Base-by-base conservation (phyloP, 2,113 vertebrate genomes). In the Mus pahari region DNA sequence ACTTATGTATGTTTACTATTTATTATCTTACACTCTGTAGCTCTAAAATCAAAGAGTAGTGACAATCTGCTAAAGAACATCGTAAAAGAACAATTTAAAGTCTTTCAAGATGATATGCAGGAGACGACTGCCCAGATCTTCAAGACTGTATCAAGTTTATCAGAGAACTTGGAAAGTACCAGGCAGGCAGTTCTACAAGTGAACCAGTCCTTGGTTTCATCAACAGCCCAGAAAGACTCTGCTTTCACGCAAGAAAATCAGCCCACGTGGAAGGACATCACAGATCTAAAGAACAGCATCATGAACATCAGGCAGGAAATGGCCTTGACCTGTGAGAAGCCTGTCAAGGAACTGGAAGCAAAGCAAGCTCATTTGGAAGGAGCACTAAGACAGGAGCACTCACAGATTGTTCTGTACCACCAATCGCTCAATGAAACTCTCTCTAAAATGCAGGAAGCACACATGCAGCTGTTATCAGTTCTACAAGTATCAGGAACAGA, bases 391-490 rank as follows among this genome's bases (percentile, higher is more conserved):
- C 95, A 97, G 64, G 98, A 99, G n/a, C 97, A 93, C 55, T 94
- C 94, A 36, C 98, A 96, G 75, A 98, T 53, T 39, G 14, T n/a
- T 39, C 83, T 97, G 91, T 98, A 98, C 95, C 98, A 98, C 92
- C 97, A 98, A 13, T 98, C 98, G 42, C 94, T 99, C 90, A 99
- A 99, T 87, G 98, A 92, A 77, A 98, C 98, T 42, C 97, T 99
- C 94, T 97, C 64, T 70, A 97, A 98, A 96, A 98, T 98, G 94
- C 98, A 97, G 90, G 95, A 98, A 70, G 97, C 97, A 24, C 98
- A 98, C 3, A 92, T 97, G 13, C 97, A 97, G 9, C 90, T 98
- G 60, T 60, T 98, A 81, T 83, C 93, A 82, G 39, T 5, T 0
- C 58, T 91, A n/a, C 92, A 77, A 78, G 81, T 86, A 45, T 97